Base-by-base conservation (phyloP, 92 coral and sea anemone genomes). In the Chrysogorgia sp. region DNA sequence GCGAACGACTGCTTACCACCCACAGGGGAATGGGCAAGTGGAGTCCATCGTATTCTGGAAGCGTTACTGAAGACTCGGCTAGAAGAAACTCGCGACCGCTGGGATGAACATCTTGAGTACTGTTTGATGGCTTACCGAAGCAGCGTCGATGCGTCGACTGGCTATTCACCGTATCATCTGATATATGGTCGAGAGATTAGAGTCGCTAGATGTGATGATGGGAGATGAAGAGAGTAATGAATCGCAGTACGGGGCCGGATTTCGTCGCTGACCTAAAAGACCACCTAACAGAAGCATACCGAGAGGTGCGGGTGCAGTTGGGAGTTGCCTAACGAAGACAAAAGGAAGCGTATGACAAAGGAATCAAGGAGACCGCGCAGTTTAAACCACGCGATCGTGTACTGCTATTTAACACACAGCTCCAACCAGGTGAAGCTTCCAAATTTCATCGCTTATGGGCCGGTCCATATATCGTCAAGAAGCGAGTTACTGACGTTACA, bases 401-500 rank as follows among this genome's bases (percentile, higher is more conserved):
- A n/a, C 3, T 4, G 43, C 33, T 75, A 40, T 81, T 41, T 47
- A 85, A 53, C 66, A 84, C 84, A 21, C 81, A 77, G 23, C 49
- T 84, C 37, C 56, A 67, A 33, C 43, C 45, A 23, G 83, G 74
- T 24, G 83, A 88, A 53, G 75, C 85, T 19, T 55, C 85, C 10
- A 85, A 85, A 35, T 85, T 85, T 31, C 89, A 66, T 57, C 65
- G 82, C 13, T 52, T 74, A 28, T 80, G 91, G 86, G 80, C 81
- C 53, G 91, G 85, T 41, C 86, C 81, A 29, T 84, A 19, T 58
- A 55, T 43, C 21, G 88, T 88, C 37, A n/a, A 60, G 20, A 82
- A 84, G 41, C 72, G 77, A 76, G 57, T 79, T 24, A 83, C 79
- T 34, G 89, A 88, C 17, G 79, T 77, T 23, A 88, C 71, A 66